Percentiles rank a stretch among this genome's conserved stretches.
phyloP scores from a whole-genome alignment of 2,888 invertebrate species.

The Ochropleura leucogaster region DNA sequence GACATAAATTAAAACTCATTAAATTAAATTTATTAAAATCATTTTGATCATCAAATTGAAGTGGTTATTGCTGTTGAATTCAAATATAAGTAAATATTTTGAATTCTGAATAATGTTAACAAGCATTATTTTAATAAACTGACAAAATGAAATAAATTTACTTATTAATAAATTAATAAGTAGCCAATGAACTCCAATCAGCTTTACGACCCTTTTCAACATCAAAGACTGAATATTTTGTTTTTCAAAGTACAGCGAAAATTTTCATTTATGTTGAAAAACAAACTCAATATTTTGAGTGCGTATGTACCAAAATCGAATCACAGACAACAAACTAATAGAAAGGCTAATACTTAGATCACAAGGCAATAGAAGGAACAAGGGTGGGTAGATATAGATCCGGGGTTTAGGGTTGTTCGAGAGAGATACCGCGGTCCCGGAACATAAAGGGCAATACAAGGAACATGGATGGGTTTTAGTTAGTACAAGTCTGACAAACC shows the following conservation, averaged over 20 bases:
- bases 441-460: no score
- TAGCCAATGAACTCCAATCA: not conserved
- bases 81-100: not conserved
- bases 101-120: conserved; percentile 8
- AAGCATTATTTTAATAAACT: conserved; percentile 5
- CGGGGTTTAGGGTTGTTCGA: no score
- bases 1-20: not conserved
- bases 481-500: no score
- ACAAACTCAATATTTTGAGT: not conserved
- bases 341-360: not conserved
- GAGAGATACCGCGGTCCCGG: no score
- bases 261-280: not conserved
- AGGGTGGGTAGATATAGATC: no score
- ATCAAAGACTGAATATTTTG: not conserved
- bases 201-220: not conserved
- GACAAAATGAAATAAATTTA: not conserved
- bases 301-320: not conserved
- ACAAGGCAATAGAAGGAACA: no score
- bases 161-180: not conserved
- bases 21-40: conserved; percentile 13
- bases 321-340: not conserved
- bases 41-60: not conserved
- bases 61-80: conserved; percentile 9
- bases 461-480: no score
- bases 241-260: not conserved